Conservation (phyloP, 1,140 invertebrate genomes). For the Drosophila leontia region DNA sequence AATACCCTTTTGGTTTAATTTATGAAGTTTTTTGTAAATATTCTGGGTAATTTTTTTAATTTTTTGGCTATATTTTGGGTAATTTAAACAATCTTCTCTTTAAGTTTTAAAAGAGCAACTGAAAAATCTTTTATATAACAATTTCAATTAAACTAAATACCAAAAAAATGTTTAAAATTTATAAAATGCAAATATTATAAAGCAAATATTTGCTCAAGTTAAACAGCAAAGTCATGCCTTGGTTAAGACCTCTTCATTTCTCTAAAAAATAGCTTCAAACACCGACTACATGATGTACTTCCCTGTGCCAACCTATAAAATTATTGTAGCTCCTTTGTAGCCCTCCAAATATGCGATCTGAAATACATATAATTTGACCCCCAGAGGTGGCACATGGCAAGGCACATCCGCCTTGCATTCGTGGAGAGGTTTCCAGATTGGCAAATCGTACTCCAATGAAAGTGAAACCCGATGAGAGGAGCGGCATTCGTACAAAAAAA, state of each 20-base stretch:
- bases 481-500: slow-evolving; percentile 10
- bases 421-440: slow-evolving; percentile 43
- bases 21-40: neutral
- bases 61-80: neutral
- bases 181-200: neutral
- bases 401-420: slow-evolving; percentile 35
- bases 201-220: neutral
- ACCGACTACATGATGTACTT: neutral
- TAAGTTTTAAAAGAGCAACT: neutral
- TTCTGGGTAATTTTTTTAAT: neutral
- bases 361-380: slow-evolving; percentile 5
- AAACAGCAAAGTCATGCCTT: neutral
- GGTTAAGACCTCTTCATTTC: neutral
- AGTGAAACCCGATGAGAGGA: slow-evolving; percentile 47
- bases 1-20: slow-evolving; percentile 5
- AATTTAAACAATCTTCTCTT: neutral
- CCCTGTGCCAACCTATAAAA: neutral
- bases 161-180: neutral
- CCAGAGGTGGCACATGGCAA: slow-evolving; percentile 22
- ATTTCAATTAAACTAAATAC: neutral
- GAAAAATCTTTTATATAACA: too few species aligned
- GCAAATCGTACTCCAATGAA: slow-evolving; percentile 47
- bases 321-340: neutral
- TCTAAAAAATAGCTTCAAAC: neutral
- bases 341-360: slow-evolving; percentile 9